phyloP scores from a whole-genome alignment of 2,797 vertebrate genomes.

The Heteromormyrus szaboi region DNA sequence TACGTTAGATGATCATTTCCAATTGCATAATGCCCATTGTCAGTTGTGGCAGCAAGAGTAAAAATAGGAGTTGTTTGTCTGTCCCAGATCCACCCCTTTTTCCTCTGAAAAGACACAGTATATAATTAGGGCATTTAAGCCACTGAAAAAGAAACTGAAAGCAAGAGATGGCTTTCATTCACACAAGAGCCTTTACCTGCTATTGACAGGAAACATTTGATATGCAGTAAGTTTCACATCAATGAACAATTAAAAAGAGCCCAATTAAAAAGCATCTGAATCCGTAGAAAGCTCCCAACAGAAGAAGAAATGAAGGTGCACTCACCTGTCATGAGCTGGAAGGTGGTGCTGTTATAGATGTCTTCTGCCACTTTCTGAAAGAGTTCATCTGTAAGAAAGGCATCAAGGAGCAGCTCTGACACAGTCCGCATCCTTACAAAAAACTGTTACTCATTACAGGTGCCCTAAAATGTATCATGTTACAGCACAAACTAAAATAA shows the following conservation, averaged over 20 bases:
- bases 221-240: background rate
- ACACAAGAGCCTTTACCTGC: background rate
- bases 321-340: constrained; percentile 87
- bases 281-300: background rate
- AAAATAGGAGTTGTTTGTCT: constrained; percentile 80
- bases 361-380: constrained; percentile 92
- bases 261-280: background rate
- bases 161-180: background rate
- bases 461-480: background rate
- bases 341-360: constrained; percentile 64
- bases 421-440: background rate
- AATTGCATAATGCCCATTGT: constrained; percentile 23
- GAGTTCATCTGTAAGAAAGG: constrained; percentile 70
- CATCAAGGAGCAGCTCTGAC: background rate
- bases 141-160: background rate
- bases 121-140: background rate
- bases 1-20: background rate
- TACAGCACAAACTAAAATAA: background rate
- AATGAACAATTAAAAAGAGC: background rate
- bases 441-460: background rate
- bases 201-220: background rate
- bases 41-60: constrained; percentile 93
- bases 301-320: background rate
- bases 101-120: constrained; percentile 63
- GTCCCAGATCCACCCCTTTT: constrained; percentile 72